A percentile compares a stretch with the other conserved stretches of the same genome.
These are phyloP conservation scores for Plebejus argus DNA, from an alignment of 2,888 invertebrate species.

Conservation along the genomic window DNA sequence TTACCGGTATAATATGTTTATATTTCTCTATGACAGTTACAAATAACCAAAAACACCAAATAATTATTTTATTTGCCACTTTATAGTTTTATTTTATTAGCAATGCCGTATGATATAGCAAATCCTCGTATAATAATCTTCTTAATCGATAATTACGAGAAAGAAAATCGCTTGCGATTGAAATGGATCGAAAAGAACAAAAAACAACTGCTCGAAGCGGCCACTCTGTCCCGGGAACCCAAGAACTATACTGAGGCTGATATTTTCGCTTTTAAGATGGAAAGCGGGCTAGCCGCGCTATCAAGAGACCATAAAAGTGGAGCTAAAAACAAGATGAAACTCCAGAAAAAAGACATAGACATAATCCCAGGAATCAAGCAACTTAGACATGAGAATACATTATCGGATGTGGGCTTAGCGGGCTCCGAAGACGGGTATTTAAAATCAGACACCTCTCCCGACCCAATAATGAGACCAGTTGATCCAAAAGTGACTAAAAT, in stretches of 20 bases:
- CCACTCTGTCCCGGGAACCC: slow-evolving; percentile 52
- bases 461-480: slow-evolving; percentile 58
- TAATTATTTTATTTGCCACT: slow-evolving; percentile 22
- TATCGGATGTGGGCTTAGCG: slow-evolving; percentile 53
- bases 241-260: slow-evolving; percentile 56
- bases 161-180: slow-evolving; percentile 53
- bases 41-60: background rate
- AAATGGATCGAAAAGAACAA: slow-evolving; percentile 55
- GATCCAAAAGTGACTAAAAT: slow-evolving; percentile 48
- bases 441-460: slow-evolving; percentile 46
- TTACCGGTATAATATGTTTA: no score
- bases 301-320: slow-evolving; percentile 53
- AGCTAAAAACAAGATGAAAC: slow-evolving; percentile 48
- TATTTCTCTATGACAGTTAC: no score
- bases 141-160: slow-evolving; percentile 56
- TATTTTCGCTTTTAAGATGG: slow-evolving; percentile 54
- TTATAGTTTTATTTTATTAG: slow-evolving; percentile 12
- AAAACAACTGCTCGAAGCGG: slow-evolving; percentile 51
- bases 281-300: slow-evolving; percentile 52
- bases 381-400: slow-evolving; percentile 51
- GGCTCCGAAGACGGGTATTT: slow-evolving; percentile 53
- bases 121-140: slow-evolving; percentile 56
- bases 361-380: slow-evolving; percentile 51
- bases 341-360: slow-evolving; percentile 49
- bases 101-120: slow-evolving; percentile 56